These are phyloP conservation scores for Bedellia somnulentella DNA, from an alignment of 2,888 invertebrate species.

Conservation along the genomic window DNA sequence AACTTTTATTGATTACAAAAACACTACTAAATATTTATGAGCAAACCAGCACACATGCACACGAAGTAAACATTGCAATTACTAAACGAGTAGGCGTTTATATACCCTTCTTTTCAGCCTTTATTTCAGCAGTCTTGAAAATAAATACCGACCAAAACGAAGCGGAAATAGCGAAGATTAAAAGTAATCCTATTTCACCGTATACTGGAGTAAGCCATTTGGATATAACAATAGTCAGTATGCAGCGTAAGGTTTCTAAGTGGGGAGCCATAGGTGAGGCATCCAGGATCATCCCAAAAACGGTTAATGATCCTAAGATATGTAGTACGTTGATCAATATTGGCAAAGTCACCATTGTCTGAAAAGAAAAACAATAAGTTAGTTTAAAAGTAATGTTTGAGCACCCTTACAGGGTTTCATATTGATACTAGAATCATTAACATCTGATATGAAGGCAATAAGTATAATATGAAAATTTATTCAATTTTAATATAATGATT, in stretches of 20 bases:
- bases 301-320: constrained; percentile 64
- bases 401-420: background rate
- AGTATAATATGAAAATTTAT: too few relatives aligned
- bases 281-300: constrained; percentile 69
- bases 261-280: constrained; percentile 57
- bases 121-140: constrained; percentile 43
- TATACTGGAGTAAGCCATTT: constrained; percentile 21
- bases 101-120: constrained; percentile 17
- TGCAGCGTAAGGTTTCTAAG: constrained; percentile 63
- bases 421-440: too few relatives aligned
- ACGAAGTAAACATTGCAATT: too few relatives aligned
- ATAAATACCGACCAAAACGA: constrained; percentile 58
- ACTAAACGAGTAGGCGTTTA: too few relatives aligned
- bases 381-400: background rate
- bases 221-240: constrained; percentile 32
- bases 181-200: constrained; percentile 23
- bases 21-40: too few relatives aligned
- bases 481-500: too few relatives aligned
- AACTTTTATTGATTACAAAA: too few relatives aligned
- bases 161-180: constrained; percentile 50
- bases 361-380: constrained; percentile 15
- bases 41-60: too few relatives aligned
- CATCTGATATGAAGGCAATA: too few relatives aligned
- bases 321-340: constrained; percentile 54
- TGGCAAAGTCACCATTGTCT: constrained; percentile 54